Evolutionary conservation across 2,113 vertebrate genomes (phyloP).

Genomic region (Paratilapia polleni): DNA sequence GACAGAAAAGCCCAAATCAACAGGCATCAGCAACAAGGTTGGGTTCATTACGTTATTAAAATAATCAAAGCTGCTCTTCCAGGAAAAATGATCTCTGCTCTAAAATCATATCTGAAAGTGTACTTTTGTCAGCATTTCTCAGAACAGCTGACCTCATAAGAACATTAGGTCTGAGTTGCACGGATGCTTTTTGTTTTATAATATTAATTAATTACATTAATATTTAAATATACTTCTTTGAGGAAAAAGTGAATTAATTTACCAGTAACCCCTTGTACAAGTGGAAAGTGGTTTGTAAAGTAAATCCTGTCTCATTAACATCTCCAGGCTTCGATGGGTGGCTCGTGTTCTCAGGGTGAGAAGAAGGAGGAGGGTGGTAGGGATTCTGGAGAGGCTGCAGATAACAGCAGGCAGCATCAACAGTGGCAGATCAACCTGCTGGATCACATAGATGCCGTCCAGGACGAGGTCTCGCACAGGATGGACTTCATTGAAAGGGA

Average conservation of each 20-base stretch:
- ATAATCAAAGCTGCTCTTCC: neutral
- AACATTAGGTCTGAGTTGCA: neutral
- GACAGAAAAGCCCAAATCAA: slow-evolving; percentile 81
- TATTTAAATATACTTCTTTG: too few relatives aligned
- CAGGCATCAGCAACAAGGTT: slow-evolving; percentile 84
- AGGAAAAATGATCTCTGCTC: neutral
- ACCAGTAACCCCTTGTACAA: neutral
- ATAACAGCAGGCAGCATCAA: slow-evolving; percentile 86
- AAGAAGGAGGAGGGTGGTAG: slow-evolving; percentile 76
- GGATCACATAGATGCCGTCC: slow-evolving; percentile 92
- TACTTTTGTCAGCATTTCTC: neutral
- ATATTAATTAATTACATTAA: too few relatives aligned
- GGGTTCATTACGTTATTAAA: neutral
- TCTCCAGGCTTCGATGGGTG: slow-evolving; percentile 37
- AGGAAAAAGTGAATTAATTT: neutral
- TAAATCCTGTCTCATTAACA: neutral
- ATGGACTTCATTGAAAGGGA: slow-evolving; percentile 99
- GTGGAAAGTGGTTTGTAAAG: neutral
- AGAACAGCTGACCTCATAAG: neutral
- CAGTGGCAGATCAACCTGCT: slow-evolving; percentile 95
- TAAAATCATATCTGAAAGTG: neutral
- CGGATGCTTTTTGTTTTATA: too few relatives aligned
- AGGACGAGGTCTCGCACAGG: slow-evolving; percentile 93
- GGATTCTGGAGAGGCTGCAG: slow-evolving; percentile 75
- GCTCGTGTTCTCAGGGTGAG: slow-evolving; percentile 53